Evolutionary conservation across 2,113 vertebrate genomes (phyloP), one percentile per base, ranked within the genome.

Genomic region (Gavialis gangeticus): DNA sequence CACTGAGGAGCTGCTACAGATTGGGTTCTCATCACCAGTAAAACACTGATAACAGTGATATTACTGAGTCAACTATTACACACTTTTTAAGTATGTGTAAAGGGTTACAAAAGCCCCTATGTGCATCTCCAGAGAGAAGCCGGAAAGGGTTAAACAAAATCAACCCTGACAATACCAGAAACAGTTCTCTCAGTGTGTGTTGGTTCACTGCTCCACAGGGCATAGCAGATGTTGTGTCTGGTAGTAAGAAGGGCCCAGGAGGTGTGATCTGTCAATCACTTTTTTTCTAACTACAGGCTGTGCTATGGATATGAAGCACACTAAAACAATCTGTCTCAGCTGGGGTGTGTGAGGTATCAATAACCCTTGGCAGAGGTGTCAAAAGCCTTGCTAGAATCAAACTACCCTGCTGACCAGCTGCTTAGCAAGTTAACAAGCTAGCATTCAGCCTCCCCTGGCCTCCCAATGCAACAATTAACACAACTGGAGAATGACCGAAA

Each of bases 201-300:
- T 98, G 98, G 98, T 98, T 98, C 98, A 98, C 98, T 98, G 98
- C 98, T 98, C 98, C 98, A 98, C 98, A 97, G 98, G 98, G 98
- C 97, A 98, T 98, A 98, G 98, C 98, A 98, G 98, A 98, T 98
- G 98, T 98, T 98, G 98, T 97, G 98, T 98, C 98, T 98, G 97
- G 98, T 98, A 98, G 98, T 98, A 98, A 98, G 98, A 98, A 98
- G 98, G 98, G 97, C 98, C 98, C 98, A 98, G 98, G 98, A 98
- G 98, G 98, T 98, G 98, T 97, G 98, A 98, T 95, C 98, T 98
- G 98, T 98, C 98, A 98, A 98, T 98, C 98, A 98, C 96, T 97
- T 97, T 94, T 89, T 97, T 89, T 93, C 84, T 96, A 98, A 98
- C 98, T 98, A 97, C 97, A 98, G 98, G 97, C 97, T 98, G 97